Evolutionary conservation across 2,888 invertebrate species (phyloP).

Genomic region (Cerastis rubricosa): DNA sequence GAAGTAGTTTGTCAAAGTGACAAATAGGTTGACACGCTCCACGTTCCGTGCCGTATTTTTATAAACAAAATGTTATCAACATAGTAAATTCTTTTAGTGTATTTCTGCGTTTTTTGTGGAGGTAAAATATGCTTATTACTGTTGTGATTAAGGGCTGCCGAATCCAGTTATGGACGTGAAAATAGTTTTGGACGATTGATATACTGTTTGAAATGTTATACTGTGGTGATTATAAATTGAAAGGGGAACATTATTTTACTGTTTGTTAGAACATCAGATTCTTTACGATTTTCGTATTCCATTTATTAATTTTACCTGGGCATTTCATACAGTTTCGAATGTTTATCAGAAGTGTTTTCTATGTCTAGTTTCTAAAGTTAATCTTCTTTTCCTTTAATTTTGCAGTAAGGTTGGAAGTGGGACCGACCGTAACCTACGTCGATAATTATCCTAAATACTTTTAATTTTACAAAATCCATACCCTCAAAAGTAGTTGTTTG

Average conservation of each 20-base stretch:
- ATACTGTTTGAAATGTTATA: constrained; percentile 43
- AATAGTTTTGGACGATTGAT: constrained; percentile 51
- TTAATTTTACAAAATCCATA: neutral
- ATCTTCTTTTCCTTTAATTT: neutral
- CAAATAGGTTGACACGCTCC: constrained; percentile 72
- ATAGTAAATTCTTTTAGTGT: constrained; percentile 61
- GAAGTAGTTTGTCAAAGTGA: constrained; percentile 76
- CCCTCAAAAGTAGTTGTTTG: neutral
- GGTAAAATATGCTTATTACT: constrained; percentile 64
- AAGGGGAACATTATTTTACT: constrained; percentile 16
- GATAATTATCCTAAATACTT: neutral
- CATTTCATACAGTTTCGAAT: neutral
- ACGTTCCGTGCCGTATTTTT: constrained; percentile 72
- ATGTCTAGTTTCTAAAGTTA: neutral
- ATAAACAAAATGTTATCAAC: constrained; percentile 70
- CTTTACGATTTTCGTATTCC: constrained; percentile 5
- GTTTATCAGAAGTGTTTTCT: too few relatives aligned
- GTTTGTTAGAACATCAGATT: constrained; percentile 2
- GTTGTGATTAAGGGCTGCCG: constrained; percentile 57
- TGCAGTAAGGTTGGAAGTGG: too few relatives aligned
- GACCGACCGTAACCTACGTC: neutral
- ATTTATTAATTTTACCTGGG: constrained; percentile 7
- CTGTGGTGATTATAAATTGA: constrained; percentile 37
- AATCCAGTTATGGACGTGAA: constrained; percentile 34
- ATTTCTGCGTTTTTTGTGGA: constrained; percentile 54